Conservation (phyloP, 2,113 vertebrate genomes). For the Aptenodytes patagonicus region DNA sequence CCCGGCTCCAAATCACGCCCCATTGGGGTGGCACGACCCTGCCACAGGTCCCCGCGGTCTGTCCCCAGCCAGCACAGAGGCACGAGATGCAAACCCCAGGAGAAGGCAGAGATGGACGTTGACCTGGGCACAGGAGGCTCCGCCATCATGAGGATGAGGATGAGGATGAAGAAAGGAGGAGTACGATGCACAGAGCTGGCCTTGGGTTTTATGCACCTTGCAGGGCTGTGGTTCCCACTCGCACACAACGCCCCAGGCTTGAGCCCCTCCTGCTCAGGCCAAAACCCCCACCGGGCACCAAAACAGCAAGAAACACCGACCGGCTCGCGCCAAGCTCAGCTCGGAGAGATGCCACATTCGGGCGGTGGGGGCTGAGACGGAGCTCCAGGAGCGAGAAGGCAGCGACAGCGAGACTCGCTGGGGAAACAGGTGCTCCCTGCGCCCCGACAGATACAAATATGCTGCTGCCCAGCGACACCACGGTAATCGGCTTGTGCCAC, state of each 20-base stretch:
- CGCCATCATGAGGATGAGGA: not conserved
- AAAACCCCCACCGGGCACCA: not conserved
- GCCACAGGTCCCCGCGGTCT: not conserved
- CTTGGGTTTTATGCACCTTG: not conserved
- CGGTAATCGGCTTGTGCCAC: not conserved
- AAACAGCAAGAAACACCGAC: not conserved
- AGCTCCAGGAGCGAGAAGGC: not conserved
- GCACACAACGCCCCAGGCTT: not conserved
- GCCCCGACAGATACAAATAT: not conserved
- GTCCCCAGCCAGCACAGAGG: not conserved
- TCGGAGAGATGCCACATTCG: fast-evolving
- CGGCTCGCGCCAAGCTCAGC: fast-evolving
- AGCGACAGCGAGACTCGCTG: fast-evolving
- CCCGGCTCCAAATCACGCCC: not conserved
- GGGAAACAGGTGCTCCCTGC: not conserved
- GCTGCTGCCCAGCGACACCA: not conserved
- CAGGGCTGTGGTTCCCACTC: not conserved
- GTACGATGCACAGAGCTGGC: not conserved
- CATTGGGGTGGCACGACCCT: fast-evolving
- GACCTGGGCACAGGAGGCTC: not conserved
- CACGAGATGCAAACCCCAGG: not conserved
- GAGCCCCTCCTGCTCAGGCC: not conserved
- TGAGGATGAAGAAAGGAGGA: not conserved
- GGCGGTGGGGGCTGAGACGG: not conserved
- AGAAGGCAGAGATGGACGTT: not conserved